Percentiles rank a stretch among this genome's conserved stretches.
Conservation (phyloP, 2,113 vertebrate species). For the Ramphastos sulfuratus region DNA sequence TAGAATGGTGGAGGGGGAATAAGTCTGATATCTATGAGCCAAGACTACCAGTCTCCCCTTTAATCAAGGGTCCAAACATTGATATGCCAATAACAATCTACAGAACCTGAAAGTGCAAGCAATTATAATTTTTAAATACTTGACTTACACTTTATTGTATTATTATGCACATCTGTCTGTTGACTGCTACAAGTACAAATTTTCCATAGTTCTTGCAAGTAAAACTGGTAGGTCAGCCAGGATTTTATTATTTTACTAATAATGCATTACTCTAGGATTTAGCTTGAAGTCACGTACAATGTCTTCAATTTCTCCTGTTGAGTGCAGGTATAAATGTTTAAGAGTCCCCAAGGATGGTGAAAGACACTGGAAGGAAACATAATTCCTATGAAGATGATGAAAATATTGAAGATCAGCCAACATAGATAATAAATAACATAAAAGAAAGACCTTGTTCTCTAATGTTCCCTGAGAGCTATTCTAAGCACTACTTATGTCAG, state of each 20-base stretch:
- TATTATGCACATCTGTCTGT: not conserved
- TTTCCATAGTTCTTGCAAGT: not conserved
- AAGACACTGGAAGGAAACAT: conserved; percentile 58
- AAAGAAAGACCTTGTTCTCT: conserved; percentile 40
- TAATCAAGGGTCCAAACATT: not conserved
- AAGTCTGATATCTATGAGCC: not conserved
- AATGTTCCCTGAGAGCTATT: conserved; percentile 49
- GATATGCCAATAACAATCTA: not conserved
- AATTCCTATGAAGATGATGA: conserved; percentile 66
- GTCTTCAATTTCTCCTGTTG: conserved; percentile 56
- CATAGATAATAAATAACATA: conserved; percentile 64
- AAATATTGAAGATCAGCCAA: conserved; percentile 65
- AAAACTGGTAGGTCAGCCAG: conserved; percentile 15
- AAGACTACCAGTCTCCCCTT: not conserved
- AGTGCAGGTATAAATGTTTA: conserved; percentile 46
- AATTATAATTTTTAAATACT: not conserved
- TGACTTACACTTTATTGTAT: not conserved
- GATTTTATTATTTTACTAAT: not conserved
- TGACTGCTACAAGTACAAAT: not conserved
- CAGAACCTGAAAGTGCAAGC: not conserved
- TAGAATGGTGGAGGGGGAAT: not conserved
- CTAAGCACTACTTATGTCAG: conserved; percentile 28
- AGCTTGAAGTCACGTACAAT: conserved; percentile 48
- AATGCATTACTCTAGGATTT: conserved; percentile 28
- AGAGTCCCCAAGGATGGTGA: conserved; percentile 39